Evolutionary conservation across 2,797 vertebrate genomes (phyloP), one percentile per base, ranked within the genome.

Genomic region (Bradypodion ventrale): DNA sequence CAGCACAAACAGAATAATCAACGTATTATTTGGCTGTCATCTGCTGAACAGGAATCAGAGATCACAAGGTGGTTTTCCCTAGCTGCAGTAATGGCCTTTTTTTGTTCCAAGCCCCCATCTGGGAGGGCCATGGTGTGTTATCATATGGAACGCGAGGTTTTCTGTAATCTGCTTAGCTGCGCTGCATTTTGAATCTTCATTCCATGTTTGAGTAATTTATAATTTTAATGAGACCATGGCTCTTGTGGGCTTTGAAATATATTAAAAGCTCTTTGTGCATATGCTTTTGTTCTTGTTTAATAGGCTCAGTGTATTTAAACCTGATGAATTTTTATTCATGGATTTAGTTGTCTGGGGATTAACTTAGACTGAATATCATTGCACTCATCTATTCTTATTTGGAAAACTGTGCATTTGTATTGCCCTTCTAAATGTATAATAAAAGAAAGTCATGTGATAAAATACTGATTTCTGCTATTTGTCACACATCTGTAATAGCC

Each of bases 121-220:
- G 97, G 97, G 97, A 97, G 97, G 97, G 97, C 98, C 94, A 89
- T 96, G 97, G 97, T 97, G 97, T 96, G 96, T 97, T 97, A 96
- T 97, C 97, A 97, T 98, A 97, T 98, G 97, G 97, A 97, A 98
- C 97, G 95, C 96, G 97, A 97, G 97, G 95, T 95, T 96, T 96
- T 96, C 97, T 98, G 97, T 99, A 99, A 98, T 98, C 98, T 98
- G 97, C 98, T 99, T 99, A 98, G 97, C 97, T 96, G 97, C 97
- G 94, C 96, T 97, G 97, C 97, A 97, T 96, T 97, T 96, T 94
- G 96, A 97, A 97, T 97, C 96, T 97, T 97, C 97, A 96, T 97
- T 97, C 97, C 97, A 97, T 98, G 97, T 98, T 98, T 98, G 96
- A 97, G 97, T 98, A 97, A 98, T 98, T 98, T 98, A 97, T 97